Base-by-base conservation (phyloP, 2,113 vertebrate species). In the Nibea coibor region DNA sequence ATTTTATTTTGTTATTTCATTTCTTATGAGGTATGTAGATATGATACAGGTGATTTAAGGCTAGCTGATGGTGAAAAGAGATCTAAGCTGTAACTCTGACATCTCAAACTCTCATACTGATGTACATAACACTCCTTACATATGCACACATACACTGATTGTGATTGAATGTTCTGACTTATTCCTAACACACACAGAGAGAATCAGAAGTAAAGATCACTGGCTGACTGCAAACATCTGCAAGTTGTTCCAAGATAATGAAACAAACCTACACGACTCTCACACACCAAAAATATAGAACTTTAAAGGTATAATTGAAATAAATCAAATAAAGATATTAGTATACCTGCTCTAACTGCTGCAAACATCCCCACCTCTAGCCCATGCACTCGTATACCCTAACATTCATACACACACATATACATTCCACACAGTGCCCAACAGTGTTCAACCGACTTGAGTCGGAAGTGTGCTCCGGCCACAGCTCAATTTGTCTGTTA, bases 401-500 rank as follows among this genome's bases (percentile, higher is more conserved):
- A 24, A 58, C 50, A 68, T 20, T 61, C 59, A 74, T 1, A 22
- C 4, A 20, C 12, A 5, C 15, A 16, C 53, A 24, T n/a, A 51
- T 10, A 17, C 8, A 3, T 68, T 15, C 62, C 68, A 14, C 62
- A 45, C 51, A 68, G 47, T 35, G 20, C 39, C 53, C 43, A 43
- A 39, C 59, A 66, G 69, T 47, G 57, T 56, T 82, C 70, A 75
- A 62, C 78, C 62, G 51, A 31, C 26, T 59, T 15, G 70, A 78
- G 57, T 78, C 17, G 17, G 73, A 70, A 82, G 78, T 54, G 70
- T 75, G 72, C 35, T 78, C 65, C 57, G 61, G 81, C 68, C 24
- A 20, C 84, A 65, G 78, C 88, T 90, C 88, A 82, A 85, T 92
- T 90, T 89, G 87, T 84, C 77, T 22, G 67, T 74, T 85, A 87